Base-by-base conservation (phyloP, 2,113 vertebrate species). In the Microtus richardsoni region DNA sequence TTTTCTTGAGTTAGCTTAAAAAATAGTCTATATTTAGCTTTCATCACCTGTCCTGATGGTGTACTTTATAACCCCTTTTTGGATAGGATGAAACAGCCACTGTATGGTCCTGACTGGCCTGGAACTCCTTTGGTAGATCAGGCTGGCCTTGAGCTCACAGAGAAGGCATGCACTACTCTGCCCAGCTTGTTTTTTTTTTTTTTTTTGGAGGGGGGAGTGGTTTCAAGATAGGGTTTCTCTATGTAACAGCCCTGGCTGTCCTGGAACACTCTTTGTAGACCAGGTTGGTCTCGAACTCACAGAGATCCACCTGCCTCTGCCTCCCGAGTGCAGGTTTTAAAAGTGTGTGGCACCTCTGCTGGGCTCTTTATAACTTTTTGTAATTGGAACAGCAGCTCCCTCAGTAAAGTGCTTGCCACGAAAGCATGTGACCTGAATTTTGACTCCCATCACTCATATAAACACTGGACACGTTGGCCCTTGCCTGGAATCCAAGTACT, bases 1-100 rank as follows among this genome's bases (percentile, higher is more conserved):
- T 47, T 75, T 75, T 26, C 80, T 83, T 83, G 79, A 88, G 44
- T 75, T 93, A 77, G 89, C 9, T 86, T 64, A 28, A 44, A 62
- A 62, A 75, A 54, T 8, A 66, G 14, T 90, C 60, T 62, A 14
- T 93, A 70, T 89, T 93, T 80, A 95, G 5, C 93, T 92, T 92
- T 96, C 2, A 39, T 54, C 39, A 91, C 2, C 62, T 70, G 26
- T 70, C 60, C 26, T 26, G 80, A 49, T 93, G 47, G 58, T 58
- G 4, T 94, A n/a, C 19, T 93, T 87, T 89, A 52, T 82, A 88
- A 30, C 60, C 70, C 22, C 60, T 93, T 95, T 82, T 78, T 62
- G n/a, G 7, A 4, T 83, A 21, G 54, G 52, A 28, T 82, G 80
- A 83, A 83, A 39, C 24, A n/a, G n/a, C 71, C 71, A 62, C n/a